phyloP scores from a whole-genome alignment of 2,888 invertebrate species.

The Drosophila basisetae region DNA sequence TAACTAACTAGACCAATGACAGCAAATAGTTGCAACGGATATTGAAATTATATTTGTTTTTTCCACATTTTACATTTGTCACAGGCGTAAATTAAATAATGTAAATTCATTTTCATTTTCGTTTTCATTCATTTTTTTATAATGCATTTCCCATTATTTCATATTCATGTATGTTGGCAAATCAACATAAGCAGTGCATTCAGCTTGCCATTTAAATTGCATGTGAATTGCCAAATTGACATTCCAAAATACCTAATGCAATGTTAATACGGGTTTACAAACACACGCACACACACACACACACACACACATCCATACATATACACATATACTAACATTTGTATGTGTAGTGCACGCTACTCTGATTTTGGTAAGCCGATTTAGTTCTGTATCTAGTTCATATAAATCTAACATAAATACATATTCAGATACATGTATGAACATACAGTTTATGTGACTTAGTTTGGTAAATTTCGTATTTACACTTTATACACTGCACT shows the following conservation, averaged over 20 bases:
- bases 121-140: not conserved
- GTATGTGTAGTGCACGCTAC: not conserved
- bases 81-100: conserved; percentile 45
- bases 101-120: conserved; percentile 4
- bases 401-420: not conserved
- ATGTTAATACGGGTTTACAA: conserved; percentile 5
- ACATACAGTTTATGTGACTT: not conserved
- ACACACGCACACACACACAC: not conserved
- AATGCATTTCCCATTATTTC: conserved; percentile 10
- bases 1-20: conserved; percentile 15
- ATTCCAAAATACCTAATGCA: conserved; percentile 20
- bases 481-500: not conserved
- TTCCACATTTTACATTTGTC: conserved; percentile 46
- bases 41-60: conserved; percentile 73
- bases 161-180: conserved; percentile 1
- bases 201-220: conserved; percentile 30
- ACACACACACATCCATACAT: not conserved
- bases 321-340: not conserved
- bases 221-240: conserved; percentile 35
- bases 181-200: conserved; percentile 28
- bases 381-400: conserved; percentile 5
- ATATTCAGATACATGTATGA: not conserved
- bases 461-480: conserved; percentile 1
- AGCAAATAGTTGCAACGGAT: conserved; percentile 70
- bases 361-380: conserved; percentile 40